Evolutionary conservation across 2,888 invertebrate species (phyloP).

Genomic region (Tetramorium bicarinatum): DNA sequence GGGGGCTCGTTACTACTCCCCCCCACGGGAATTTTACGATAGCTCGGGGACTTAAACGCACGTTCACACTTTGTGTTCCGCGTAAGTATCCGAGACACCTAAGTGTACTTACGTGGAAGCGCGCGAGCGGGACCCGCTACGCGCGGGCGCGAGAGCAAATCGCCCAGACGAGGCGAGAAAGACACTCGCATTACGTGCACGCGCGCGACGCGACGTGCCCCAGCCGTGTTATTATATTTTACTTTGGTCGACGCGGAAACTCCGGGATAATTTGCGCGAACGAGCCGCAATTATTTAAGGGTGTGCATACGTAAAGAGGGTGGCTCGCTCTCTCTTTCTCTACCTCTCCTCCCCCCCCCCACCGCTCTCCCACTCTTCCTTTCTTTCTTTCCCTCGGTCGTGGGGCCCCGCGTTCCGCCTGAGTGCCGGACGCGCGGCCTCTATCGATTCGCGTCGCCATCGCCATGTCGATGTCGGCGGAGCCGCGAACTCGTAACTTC

Average conservation of each 20-base stretch:
- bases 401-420: constrained; percentile 50
- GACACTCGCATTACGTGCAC: constrained; percentile 66
- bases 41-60: constrained; percentile 59
- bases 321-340: constrained; percentile 47
- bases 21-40: constrained; percentile 59
- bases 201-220: constrained; percentile 51
- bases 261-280: constrained; percentile 83
- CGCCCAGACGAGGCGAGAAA: constrained; percentile 62
- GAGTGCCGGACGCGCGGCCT: constrained; percentile 49
- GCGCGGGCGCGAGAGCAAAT: constrained; percentile 35
- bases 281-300: constrained; percentile 83
- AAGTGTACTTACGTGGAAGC: constrained; percentile 72
- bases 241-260: constrained; percentile 80
- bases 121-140: constrained; percentile 44
- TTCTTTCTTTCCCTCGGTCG: constrained; percentile 25
- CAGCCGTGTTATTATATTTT: constrained; percentile 81
- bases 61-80: constrained; percentile 67
- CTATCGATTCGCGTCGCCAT: constrained; percentile 69
- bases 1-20: constrained; percentile 49
- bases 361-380: not conserved
- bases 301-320: constrained; percentile 82
- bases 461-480: constrained; percentile 50
- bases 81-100: constrained; percentile 54
- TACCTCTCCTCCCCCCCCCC: not conserved
- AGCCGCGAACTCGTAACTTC: constrained; percentile 56